A percentile compares a stretch with the other conserved stretches of the same genome.
Conservation (phyloP, 1,140 invertebrate genomes). For the Teleogryllus occipitalis region DNA sequence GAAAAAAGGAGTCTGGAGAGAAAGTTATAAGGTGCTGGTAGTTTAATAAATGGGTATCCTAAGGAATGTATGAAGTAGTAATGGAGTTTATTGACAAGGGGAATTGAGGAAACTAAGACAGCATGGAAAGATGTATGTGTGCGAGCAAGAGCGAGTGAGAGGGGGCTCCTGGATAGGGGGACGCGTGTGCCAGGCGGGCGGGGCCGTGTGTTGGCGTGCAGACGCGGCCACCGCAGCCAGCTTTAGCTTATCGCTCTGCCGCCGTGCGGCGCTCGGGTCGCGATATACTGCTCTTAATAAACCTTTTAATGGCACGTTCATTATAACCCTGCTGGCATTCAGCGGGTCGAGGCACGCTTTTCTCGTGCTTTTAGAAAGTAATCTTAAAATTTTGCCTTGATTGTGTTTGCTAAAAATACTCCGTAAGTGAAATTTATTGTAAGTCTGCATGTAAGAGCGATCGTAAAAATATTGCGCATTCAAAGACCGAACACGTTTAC, state of each 20-base stretch:
- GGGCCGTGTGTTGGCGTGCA: too few species aligned
- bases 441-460: neutral
- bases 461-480: conserved; percentile 1
- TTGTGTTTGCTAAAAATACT: neutral
- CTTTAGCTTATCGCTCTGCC: neutral
- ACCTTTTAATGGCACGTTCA: conserved; percentile 1
- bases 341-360: neutral
- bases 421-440: neutral
- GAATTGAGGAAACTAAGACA: too few species aligned
- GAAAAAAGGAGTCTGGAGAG: too few species aligned
- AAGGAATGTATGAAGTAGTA: too few species aligned
- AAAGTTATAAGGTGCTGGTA: too few species aligned
- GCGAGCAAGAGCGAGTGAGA: too few species aligned
- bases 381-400: neutral
- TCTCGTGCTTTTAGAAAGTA: neutral
- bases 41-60: too few species aligned
- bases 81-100: too few species aligned
- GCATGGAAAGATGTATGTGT: too few species aligned
- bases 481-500: neutral
- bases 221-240: neutral
- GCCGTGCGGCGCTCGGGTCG: neutral
- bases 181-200: too few species aligned
- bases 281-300: conserved; percentile 5
- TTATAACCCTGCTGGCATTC: neutral
- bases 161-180: too few species aligned